phyloP scores from a whole-genome alignment of 2,113 vertebrate genomes.

The Bostrychus sinensis region DNA sequence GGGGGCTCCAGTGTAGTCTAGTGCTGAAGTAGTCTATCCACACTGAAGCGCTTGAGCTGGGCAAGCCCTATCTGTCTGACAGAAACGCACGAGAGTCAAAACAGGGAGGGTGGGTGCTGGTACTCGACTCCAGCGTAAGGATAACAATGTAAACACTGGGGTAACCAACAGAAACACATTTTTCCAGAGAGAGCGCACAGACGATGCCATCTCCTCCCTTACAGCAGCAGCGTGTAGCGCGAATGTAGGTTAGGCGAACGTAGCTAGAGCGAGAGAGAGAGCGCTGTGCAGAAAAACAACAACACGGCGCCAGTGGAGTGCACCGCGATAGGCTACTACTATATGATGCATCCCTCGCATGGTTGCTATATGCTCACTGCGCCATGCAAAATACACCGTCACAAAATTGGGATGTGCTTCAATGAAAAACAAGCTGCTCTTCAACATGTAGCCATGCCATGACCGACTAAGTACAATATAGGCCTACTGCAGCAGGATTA shows the following conservation, averaged over 20 bases:
- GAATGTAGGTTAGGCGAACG: constrained; percentile 81
- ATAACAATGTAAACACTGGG: constrained; percentile 73
- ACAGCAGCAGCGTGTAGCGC: constrained; percentile 56
- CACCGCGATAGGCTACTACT: constrained; percentile 70
- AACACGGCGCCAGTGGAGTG: constrained; percentile 75
- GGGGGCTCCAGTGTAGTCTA: constrained; percentile 26
- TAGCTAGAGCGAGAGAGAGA: constrained; percentile 54
- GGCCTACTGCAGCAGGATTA: constrained; percentile 12
- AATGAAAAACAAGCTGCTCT: neutral
- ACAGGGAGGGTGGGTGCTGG: constrained; percentile 32
- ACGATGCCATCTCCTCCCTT: constrained; percentile 64
- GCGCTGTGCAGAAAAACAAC: constrained; percentile 79
- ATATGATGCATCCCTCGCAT: constrained; percentile 74
- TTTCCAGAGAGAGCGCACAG: constrained; percentile 57
- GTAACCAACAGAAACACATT: constrained; percentile 58
- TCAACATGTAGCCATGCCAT: neutral
- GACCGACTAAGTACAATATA: constrained; percentile 18
- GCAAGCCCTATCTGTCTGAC: constrained; percentile 53
- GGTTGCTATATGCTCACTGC: constrained; percentile 78
- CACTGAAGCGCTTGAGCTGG: constrained; percentile 33
- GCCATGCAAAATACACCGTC: constrained; percentile 68
- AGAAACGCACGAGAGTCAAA: constrained; percentile 26
- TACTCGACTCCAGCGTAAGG: constrained; percentile 49
- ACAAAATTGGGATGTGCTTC: constrained; percentile 27
- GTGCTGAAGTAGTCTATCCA: constrained; percentile 22